phyloP scores from a whole-genome alignment of 2,113 vertebrate species.

The Malurus melanocephalus region DNA sequence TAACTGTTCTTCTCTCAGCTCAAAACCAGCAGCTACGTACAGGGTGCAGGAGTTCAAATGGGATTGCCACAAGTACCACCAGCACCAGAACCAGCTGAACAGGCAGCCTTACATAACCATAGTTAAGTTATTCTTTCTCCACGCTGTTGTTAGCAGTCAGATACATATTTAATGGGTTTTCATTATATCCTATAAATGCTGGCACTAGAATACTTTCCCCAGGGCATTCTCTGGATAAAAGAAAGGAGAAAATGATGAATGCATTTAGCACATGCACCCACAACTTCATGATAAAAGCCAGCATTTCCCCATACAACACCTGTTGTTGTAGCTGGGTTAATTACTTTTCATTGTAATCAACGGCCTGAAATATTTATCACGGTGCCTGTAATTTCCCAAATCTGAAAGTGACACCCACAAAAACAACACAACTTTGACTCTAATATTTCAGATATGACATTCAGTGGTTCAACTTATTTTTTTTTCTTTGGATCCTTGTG shows the following conservation, averaged over 20 bases:
- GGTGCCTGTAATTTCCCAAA: conserved; percentile 75
- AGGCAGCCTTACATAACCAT: conserved; percentile 36
- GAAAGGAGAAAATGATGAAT: conserved; percentile 72
- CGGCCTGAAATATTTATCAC: conserved; percentile 83
- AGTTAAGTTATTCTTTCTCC: conserved; percentile 45
- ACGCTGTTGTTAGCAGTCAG: conserved; percentile 61
- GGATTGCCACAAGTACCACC: not conserved
- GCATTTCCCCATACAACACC: conserved; percentile 75
- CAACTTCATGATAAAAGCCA: conserved; percentile 77
- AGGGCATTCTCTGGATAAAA: conserved; percentile 71
- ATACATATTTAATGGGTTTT: conserved; percentile 82
- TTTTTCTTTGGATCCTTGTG: not conserved
- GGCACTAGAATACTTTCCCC: conserved; percentile 72
- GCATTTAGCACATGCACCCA: conserved; percentile 71
- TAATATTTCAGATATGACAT: not conserved
- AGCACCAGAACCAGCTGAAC: not conserved
- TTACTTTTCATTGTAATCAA: conserved; percentile 81
- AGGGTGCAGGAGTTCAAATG: not conserved
- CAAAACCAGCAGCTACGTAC: not conserved
- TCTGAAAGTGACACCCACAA: conserved; percentile 68
- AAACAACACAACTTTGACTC: conserved; percentile 3
- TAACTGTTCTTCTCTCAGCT: not conserved
- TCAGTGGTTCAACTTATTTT: not conserved
- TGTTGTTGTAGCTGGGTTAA: conserved; percentile 80
- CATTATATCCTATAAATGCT: conserved; percentile 78